A percentile compares a stretch with the other conserved stretches of the same genome.
Conservation (phyloP, 2,888 invertebrate species). For the Cerceris rybyensis region DNA sequence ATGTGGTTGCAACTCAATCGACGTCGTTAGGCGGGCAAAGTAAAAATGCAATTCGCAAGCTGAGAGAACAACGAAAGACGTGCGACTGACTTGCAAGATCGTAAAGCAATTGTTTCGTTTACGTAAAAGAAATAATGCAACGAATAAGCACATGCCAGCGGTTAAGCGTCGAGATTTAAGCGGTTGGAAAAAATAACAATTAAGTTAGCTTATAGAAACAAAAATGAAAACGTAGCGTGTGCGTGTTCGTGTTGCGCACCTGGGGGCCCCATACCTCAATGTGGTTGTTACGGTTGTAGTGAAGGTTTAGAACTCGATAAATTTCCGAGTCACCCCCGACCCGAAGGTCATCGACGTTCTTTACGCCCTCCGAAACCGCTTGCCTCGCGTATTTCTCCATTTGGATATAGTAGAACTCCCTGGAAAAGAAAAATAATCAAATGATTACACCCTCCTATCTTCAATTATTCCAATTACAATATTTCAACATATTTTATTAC, state of each 20-base stretch:
- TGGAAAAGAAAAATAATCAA: slow-evolving; percentile 82
- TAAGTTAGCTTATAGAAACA: slow-evolving; percentile 24
- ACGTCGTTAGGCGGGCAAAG: slow-evolving; percentile 46
- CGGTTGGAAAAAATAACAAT: slow-evolving; percentile 42
- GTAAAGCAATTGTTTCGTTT: not conserved
- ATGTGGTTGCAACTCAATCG: slow-evolving; percentile 28
- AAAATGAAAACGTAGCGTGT: slow-evolving; percentile 69
- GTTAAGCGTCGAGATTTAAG: not conserved
- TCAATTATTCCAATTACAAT: too few relatives aligned
- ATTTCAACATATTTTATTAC: too few relatives aligned
- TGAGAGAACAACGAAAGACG: slow-evolving; percentile 8
- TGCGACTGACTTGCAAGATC: slow-evolving; percentile 35
- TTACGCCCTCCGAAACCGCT: slow-evolving; percentile 97
- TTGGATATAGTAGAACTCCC: slow-evolving; percentile 99
- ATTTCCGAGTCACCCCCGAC: slow-evolving; percentile 98
- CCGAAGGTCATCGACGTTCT: slow-evolving; percentile 95
- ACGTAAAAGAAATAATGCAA: not conserved
- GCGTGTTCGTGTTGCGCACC: slow-evolving; percentile 84
- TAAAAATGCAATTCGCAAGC: slow-evolving; percentile 17
- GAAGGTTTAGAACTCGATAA: slow-evolving; percentile 98
- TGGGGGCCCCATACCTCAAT: slow-evolving; percentile 92
- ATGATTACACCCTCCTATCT: slow-evolving; percentile 2
- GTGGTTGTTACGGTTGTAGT: slow-evolving; percentile 99
- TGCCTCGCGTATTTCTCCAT: slow-evolving; percentile 99
- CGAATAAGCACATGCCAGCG: slow-evolving; percentile 34